Evolutionary conservation across 2,888 invertebrate genomes (phyloP), one percentile per base, ranked within the genome.

Genomic region (Argyresthia goedartella): DNA sequence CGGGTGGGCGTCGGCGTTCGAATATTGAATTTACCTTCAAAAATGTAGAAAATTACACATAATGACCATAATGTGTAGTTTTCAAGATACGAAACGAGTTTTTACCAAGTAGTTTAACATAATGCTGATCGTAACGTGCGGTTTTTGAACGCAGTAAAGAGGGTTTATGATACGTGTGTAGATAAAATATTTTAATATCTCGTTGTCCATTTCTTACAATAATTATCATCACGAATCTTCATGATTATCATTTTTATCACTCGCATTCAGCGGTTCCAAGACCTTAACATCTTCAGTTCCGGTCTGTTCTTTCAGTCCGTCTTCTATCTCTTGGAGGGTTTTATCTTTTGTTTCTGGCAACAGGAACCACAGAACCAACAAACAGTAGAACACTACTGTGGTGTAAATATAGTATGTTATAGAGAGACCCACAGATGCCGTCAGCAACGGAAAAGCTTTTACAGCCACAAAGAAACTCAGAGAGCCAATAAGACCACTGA

Each of bases 261-360:
- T 48, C 15, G 35, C 16, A 4, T 25, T 45, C 8, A 53, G 15
- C 6, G 53, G 53, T 10, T 46, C 51, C 4, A 35, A 36, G 1
- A 48, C 53, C 14, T 47, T 43, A 8, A 39, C 34, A 44, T 53
- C 50, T 25, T 25, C 25, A 25, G 25, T 25, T 6, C 25, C 14
- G n/a, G 3, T 44, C 48, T 55, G n/a, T 0, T 80, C 84, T 58
- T 76, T 71, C 58, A 90, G 88, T 42, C 67, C 68, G 43, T 89
- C 88, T 59, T 92, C 91, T 52, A 92, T 92, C 63, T 92, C 91
- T 52, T 89, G 82, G 10, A 92, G 78, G 6, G 91, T 89, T 55
- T 86, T 90, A 50, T 90, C 89, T 57, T 90, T 91, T 0, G 92
- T 93, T 67, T 92, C 92, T 0, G 92, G 92, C 52, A 92, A 70